Conservation (phyloP, 2,113 vertebrate genomes). For the Strix aluco region DNA sequence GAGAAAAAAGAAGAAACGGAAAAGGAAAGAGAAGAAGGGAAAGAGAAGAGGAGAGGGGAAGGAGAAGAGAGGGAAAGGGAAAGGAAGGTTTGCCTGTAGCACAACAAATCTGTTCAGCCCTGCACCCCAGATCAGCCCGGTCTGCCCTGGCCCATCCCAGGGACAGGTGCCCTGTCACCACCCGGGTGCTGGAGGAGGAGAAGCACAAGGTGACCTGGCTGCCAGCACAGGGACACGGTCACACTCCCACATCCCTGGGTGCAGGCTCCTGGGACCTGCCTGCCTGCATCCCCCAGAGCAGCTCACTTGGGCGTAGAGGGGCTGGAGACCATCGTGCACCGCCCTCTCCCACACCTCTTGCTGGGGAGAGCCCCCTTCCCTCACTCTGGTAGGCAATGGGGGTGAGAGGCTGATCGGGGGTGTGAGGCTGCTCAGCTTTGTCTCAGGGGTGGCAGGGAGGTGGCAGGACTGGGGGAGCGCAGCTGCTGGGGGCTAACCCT, state of each 20-base stretch:
- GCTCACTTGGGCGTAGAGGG: fast-evolving
- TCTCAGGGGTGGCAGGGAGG: background rate
- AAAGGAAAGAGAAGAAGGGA: background rate
- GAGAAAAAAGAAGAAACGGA: background rate
- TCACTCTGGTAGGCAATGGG: fast-evolving
- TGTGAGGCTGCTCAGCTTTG: background rate
- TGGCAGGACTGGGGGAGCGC: background rate
- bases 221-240: background rate
- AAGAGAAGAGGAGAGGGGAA: background rate
- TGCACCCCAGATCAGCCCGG: fast-evolving
- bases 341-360: fast-evolving
- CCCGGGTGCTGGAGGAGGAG: background rate
- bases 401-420: background rate
- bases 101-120: background rate
- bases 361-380: background rate
- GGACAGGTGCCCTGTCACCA: background rate
- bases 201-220: background rate
- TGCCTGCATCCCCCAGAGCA: fast-evolving
- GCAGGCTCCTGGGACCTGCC: background rate
- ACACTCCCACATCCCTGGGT: fast-evolving
- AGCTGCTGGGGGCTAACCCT: background rate
- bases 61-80: background rate
- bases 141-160: fast-evolving
- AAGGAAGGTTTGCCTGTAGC: background rate
- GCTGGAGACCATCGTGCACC: background rate